These are phyloP conservation scores for Enhydra lutris DNA, from an alignment of 2,113 vertebrate genomes.

Conservation along the genomic window DNA sequence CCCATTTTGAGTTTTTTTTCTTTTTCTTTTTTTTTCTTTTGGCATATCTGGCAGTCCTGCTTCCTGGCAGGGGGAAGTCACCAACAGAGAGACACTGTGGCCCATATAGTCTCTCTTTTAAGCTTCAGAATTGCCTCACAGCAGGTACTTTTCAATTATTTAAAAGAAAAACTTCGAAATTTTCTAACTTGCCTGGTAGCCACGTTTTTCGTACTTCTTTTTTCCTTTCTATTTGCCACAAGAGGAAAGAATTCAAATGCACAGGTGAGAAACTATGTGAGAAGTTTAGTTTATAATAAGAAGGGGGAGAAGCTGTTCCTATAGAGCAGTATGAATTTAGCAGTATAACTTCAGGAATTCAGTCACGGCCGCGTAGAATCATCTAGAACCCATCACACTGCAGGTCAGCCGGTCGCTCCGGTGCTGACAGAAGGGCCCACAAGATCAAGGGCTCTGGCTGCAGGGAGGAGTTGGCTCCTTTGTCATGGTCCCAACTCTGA, in stretches of 20 bases:
- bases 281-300: background rate
- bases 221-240: background rate
- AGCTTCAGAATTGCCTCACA: background rate
- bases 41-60: background rate
- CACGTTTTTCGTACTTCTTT: background rate
- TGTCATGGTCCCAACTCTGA: background rate
- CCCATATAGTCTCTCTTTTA: background rate
- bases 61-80: background rate
- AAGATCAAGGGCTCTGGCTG: background rate
- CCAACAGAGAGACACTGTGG: background rate
- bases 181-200: background rate
- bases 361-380: background rate
- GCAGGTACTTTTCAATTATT: background rate
- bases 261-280: background rate
- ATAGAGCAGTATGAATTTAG: background rate
- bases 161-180: constrained; percentile 9
- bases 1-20: background rate
- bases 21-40: no score
- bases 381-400: background rate
- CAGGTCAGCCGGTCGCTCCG: background rate
- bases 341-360: background rate
- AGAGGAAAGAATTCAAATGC: background rate
- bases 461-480: background rate
- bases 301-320: background rate
- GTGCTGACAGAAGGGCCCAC: background rate